Evolutionary conservation across 2,113 vertebrate species (phyloP).

Genomic region (Tonatia bakeri): DNA sequence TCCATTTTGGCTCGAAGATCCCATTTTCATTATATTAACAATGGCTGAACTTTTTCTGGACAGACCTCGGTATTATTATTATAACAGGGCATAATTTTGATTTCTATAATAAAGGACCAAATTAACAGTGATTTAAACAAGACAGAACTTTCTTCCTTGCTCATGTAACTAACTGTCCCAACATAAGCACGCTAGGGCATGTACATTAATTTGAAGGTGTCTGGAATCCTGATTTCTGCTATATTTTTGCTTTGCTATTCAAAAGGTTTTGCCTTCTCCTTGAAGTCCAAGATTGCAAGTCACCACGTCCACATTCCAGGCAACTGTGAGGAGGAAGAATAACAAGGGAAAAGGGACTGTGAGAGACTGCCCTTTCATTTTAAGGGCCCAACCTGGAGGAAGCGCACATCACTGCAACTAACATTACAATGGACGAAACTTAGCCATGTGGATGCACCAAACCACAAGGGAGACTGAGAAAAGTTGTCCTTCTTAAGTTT

Average conservation of each 20-base stretch:
- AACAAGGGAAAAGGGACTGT: not conserved
- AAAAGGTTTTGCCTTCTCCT: not conserved
- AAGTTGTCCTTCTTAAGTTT: not conserved
- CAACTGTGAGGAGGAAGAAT: not conserved
- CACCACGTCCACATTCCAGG: not conserved
- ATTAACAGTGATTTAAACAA: not conserved
- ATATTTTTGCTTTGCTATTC: not conserved
- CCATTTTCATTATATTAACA: too few species aligned
- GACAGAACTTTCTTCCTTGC: not conserved
- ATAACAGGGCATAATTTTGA: not conserved
- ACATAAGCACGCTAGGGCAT: not conserved
- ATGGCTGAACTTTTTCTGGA: too few species aligned
- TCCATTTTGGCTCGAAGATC: too few species aligned
- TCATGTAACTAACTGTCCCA: not conserved
- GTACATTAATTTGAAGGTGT: not conserved
- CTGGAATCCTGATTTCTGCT: not conserved
- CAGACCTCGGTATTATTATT: not conserved
- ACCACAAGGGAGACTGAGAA: not conserved
- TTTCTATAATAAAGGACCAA: not conserved
- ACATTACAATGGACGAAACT: not conserved
- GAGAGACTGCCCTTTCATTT: not conserved
- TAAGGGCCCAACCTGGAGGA: not conserved
- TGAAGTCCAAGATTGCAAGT: not conserved
- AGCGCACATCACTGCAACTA: not conserved
- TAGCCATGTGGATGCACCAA: not conserved